Percentiles rank a stretch among this genome's conserved stretches.
Conservation (phyloP, 2,113 vertebrate genomes). For the Coptodon rendalli region DNA sequence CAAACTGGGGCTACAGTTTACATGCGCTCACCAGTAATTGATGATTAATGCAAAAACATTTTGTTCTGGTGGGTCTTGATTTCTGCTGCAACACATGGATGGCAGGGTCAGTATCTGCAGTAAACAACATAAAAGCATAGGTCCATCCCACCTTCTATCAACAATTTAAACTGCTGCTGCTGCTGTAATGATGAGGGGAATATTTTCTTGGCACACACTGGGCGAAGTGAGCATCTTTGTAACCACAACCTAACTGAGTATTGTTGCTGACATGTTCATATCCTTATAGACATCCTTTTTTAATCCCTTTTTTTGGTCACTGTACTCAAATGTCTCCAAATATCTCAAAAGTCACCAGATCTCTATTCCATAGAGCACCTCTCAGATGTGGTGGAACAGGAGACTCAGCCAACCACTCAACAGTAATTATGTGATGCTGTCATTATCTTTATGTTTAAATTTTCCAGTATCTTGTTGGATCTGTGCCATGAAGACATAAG, state of each 20-base stretch:
- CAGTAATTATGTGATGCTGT: neutral
- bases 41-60: neutral
- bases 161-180: neutral
- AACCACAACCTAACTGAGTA: neutral
- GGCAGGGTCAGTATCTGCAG: neutral
- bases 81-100: neutral
- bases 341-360: neutral
- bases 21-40: neutral
- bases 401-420: neutral
- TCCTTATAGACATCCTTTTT: neutral
- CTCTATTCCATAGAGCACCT: neutral
- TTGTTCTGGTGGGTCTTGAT: neutral
- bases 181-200: neutral
- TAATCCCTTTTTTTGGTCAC: neutral
- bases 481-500: neutral
- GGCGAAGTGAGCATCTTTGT: neutral
- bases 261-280: neutral
- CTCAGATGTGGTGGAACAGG: neutral
- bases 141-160: neutral
- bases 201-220: neutral
- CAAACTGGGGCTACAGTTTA: neutral
- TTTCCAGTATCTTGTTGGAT: neutral
- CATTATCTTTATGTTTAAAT: rapidly evolving
- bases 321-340: neutral
- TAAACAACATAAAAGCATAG: neutral